Conservation (phyloP, 2,888 invertebrate species). For the Lissonota sp. region DNA sequence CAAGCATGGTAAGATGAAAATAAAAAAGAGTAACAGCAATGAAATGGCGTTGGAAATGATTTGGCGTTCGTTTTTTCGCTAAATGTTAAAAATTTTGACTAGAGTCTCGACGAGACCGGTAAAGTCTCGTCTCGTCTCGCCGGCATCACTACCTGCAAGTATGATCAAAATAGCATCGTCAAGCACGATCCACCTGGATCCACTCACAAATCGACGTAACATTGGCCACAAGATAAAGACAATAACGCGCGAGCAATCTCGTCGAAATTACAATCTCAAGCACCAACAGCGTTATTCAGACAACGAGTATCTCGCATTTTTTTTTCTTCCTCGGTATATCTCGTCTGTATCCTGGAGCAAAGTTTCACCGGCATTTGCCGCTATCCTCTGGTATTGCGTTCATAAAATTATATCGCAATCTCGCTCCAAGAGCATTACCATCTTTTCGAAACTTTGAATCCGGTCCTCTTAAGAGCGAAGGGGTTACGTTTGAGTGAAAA, state of each 20-base stretch:
- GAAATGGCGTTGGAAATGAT: too few species aligned
- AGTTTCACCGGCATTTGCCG: slow-evolving; percentile 11
- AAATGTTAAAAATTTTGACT: too few species aligned
- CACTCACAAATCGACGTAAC: background rate
- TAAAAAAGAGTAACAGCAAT: too few species aligned
- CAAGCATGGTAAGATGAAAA: too few species aligned
- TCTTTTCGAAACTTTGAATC: slow-evolving; percentile 19
- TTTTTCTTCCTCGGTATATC: background rate
- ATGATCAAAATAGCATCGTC: too few species aligned
- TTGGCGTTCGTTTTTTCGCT: too few species aligned
- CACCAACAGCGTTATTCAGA: slow-evolving; percentile 1
- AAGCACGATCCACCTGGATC: background rate
- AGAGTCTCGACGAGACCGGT: too few species aligned
- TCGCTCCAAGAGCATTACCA: slow-evolving; percentile 12
- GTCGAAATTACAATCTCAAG: slow-evolving; percentile 46
- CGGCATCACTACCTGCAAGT: too few species aligned
- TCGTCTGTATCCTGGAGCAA: slow-evolving; percentile 7
- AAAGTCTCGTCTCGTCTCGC: too few species aligned
- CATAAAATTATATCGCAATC: slow-evolving; percentile 57
- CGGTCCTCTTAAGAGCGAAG: too few species aligned
- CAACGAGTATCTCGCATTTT: slow-evolving; percentile 11
- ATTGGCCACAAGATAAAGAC: too few species aligned
- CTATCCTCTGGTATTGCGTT: slow-evolving; percentile 7
- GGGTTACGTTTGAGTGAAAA: too few species aligned
- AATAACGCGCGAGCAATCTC: background rate